A percentile compares a stretch with the other conserved stretches of the same genome.
Conservation (phyloP, 2,113 vertebrate genomes). For the Mirza zaza region DNA sequence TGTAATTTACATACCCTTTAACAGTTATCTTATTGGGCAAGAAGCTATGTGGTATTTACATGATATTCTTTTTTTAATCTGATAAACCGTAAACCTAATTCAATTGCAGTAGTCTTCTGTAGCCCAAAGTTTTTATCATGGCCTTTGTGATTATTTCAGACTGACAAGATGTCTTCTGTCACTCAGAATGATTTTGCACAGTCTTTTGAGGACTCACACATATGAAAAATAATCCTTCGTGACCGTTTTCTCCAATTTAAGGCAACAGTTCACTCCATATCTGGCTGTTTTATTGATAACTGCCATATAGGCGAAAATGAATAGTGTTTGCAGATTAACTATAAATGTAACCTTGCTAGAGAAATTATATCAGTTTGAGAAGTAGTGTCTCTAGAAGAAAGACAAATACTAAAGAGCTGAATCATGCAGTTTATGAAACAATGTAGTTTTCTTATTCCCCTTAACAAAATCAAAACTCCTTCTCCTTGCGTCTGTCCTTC, state of each 20-base stretch:
- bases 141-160: conserved; percentile 71
- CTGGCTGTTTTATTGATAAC: conserved; percentile 78
- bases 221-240: conserved; percentile 76
- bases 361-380: conserved; percentile 28
- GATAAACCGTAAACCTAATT: background rate
- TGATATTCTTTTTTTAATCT: background rate
- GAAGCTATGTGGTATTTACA: background rate
- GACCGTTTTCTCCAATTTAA: conserved; percentile 73
- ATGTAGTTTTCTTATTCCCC: background rate
- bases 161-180: conserved; percentile 62
- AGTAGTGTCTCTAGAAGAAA: background rate
- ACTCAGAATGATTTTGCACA: conserved; percentile 72
- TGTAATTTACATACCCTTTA: background rate
- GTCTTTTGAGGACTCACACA: conserved; percentile 67
- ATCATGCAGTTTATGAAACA: background rate
- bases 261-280: conserved; percentile 59
- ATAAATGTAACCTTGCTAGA: conserved; percentile 53
- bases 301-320: conserved; percentile 56
- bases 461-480: background rate
- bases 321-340: conserved; percentile 52
- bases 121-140: conserved; percentile 67
- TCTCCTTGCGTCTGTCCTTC: background rate
- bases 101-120: conserved; percentile 24
- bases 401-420: background rate
- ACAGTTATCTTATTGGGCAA: background rate